Evolutionary conservation across 2,113 vertebrate species (phyloP).

Genomic region (Emydocephalus ijimae): DNA sequence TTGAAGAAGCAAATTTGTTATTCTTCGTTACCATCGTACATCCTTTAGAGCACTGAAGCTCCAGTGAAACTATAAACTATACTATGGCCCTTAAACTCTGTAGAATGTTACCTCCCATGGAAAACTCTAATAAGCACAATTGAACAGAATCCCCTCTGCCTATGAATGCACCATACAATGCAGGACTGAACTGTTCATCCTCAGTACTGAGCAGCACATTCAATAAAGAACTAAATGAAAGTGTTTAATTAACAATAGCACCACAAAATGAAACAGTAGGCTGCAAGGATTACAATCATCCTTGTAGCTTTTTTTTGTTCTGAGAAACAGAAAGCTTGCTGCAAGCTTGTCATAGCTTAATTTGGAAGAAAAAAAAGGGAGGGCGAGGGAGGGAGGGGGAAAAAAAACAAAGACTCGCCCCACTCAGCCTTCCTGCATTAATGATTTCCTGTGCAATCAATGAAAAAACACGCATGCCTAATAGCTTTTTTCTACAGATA

Average conservation of each 20-base stretch:
- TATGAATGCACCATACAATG: background rate
- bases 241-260: background rate
- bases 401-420: background rate
- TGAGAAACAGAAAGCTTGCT: background rate
- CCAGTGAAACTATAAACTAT: background rate
- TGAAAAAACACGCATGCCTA: background rate
- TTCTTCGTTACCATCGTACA: background rate
- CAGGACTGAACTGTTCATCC: background rate
- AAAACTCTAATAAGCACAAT: background rate
- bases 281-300: background rate
- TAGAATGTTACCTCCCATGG: background rate
- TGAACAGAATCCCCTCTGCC: background rate
- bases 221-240: background rate
- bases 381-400: rapidly evolving
- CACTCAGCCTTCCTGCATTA: background rate
- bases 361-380: background rate
- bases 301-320: background rate
- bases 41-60: background rate
- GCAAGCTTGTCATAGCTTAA: background rate
- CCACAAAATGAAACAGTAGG: background rate
- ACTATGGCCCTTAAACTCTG: background rate
- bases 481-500: background rate
- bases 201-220: background rate
- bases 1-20: background rate
- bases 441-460: background rate